Conservation (phyloP, 2,113 vertebrate species). For the Manacus vitellinus region DNA sequence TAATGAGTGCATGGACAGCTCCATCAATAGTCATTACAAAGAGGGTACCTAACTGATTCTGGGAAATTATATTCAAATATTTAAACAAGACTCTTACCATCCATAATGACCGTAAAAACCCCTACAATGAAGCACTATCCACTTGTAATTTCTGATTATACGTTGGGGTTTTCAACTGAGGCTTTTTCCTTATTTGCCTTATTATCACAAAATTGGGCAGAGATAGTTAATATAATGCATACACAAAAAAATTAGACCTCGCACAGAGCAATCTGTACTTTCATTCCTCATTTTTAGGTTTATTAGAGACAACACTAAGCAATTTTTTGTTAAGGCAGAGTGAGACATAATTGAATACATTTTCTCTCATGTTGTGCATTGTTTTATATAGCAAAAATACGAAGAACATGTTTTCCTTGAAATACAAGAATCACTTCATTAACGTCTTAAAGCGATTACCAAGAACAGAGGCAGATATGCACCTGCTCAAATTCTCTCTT, state of each 20-base stretch:
- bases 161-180: conserved; percentile 33
- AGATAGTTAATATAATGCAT: conserved; percentile 52
- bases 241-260: neutral
- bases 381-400: neutral
- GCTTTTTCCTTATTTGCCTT: conserved; percentile 63
- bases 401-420: neutral
- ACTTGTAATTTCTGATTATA: conserved; percentile 34
- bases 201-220: conserved; percentile 58
- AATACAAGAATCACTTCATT: conserved; percentile 35
- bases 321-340: neutral
- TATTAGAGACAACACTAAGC: conserved; percentile 25
- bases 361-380: neutral
- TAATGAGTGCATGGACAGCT: neutral
- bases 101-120: conserved; percentile 41
- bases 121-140: conserved; percentile 9
- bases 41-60: conserved; percentile 29
- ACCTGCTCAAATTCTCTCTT: neutral
- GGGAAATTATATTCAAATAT: conserved; percentile 61
- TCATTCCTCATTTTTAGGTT: neutral
- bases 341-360: neutral
- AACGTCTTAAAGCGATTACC: conserved; percentile 51
- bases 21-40: conserved; percentile 27
- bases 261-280: conserved; percentile 20
- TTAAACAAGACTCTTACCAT: conserved; percentile 48
- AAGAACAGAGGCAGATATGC: neutral